Percentiles rank a stretch among this genome's conserved stretches.
Conservation (phyloP, 2,888 invertebrate species). For the Tortrix viridana region DNA sequence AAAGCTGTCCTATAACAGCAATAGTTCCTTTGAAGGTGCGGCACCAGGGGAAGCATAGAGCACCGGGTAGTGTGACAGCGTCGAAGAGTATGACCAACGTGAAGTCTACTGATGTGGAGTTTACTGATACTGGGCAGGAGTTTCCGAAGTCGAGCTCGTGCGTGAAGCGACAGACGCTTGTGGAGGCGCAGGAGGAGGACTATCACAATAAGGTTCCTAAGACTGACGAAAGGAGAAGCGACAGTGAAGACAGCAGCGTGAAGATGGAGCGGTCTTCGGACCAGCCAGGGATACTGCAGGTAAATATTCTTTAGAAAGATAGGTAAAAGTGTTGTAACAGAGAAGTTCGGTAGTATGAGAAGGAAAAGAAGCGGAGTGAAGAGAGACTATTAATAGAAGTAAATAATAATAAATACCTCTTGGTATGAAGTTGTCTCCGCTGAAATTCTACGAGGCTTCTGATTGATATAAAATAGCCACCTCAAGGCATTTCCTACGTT, state of each 20-base stretch:
- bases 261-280: conserved; percentile 60
- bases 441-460: too few species aligned
- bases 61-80: conserved; percentile 74
- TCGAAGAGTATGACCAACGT: conserved; percentile 87
- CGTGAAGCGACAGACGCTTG: conserved; percentile 79
- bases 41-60: conserved; percentile 72
- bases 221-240: conserved; percentile 67
- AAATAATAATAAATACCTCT: too few species aligned
- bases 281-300: conserved; percentile 86
- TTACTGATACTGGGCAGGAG: conserved; percentile 74
- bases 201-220: conserved; percentile 82
- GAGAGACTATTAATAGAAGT: too few species aligned
- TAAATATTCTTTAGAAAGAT: conserved; percentile 53
- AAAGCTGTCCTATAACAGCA: conserved; percentile 79
- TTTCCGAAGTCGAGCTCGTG: conserved; percentile 61
- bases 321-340: too few species aligned
- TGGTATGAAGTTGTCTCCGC: too few species aligned
- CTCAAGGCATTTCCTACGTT: too few species aligned
- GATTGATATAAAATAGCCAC: too few species aligned
- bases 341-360: too few species aligned
- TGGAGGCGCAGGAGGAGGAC: conserved; percentile 74
- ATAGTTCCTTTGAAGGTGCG: conserved; percentile 83
- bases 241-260: conserved; percentile 53
- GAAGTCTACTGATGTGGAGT: conserved; percentile 79
- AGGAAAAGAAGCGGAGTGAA: too few species aligned